Base-by-base conservation (phyloP, 2,797 vertebrate genomes). In the Melanotaenia nigrans region DNA sequence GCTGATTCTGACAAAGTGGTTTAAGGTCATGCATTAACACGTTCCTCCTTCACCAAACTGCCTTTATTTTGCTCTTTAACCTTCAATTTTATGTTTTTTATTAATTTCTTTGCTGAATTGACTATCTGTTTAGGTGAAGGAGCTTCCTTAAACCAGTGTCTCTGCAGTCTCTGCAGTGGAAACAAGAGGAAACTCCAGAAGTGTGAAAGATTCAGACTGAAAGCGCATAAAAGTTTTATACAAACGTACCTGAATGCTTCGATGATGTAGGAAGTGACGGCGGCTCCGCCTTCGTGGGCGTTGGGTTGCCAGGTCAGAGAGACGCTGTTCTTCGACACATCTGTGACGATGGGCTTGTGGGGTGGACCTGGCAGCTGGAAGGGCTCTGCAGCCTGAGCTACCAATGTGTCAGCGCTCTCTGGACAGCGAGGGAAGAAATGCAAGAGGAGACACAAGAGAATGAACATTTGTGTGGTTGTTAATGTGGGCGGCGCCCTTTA, bases 271-370 rank as follows among this genome's bases (percentile, higher is more conserved):
- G 96, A 97, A 28, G 94, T 96, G 73, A 95, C 94, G 0, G 92
- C 79, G 0, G 93, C 87, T 13, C 94, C 95, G 30, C 93, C 88
- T 0, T 92, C 92, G n/a, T 95, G 93, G 3, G 93, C 86, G 2
- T 92, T 96, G 81, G 95, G 94, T 82, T 97, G 96, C 98, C 98
- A 99, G 72, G 94, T 96, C 84, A 99, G 90, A 22, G 96, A 98
- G 53, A 99, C 92, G 0, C 95, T 98, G 92, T 92, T 97, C 74
- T 95, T 94, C 61, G 95, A 96, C 87, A 99, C 84, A 0, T 96
- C 96, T 0, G 95, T 98, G 83, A 97, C 95, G 28, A 96, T 87
- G 1, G 98, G 98, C 73, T 96, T 95, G 72, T 97, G 96, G 0
- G 98, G 98, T 4, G 97, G 95, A 1, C 95, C 95, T 0, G 96